Base-by-base conservation (phyloP, 2,888 invertebrate species). In the Nomada ferruginata region DNA sequence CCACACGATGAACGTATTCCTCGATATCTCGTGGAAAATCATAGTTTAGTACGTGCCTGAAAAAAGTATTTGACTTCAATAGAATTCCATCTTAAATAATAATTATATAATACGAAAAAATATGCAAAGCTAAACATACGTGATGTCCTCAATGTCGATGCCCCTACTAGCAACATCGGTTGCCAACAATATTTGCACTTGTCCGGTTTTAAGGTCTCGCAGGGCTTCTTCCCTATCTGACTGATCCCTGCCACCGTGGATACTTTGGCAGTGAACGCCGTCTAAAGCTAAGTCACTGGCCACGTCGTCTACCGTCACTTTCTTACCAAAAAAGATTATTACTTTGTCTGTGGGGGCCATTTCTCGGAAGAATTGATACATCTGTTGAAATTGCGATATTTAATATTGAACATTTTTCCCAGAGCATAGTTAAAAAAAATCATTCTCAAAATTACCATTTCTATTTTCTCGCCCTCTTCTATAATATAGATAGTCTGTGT, bases 121-220 rank as follows among this genome's bases (percentile, higher is more conserved):
- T 11, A 52, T 42, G 9, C 10, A 15, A 18, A 65, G 63, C 65
- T 52, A 63, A 55, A 93, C 94, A 91, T 93, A 97, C 94, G 97
- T 97, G 13, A 98, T 95, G 91, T 98, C 97, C 90, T 97, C 96
- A 71, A 98, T 98, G 92, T 99, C 99, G 71, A 99, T 96, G 1
- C 99, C 99, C 85, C 99, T 95, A 7, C 98, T 98, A 3, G 98
- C 99, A 0, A 99, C 97, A 95, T 99, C 99, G 0, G 99, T 99
- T 0, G 99, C 99, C 70, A 99, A 96, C 36, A 99, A 95, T 86
- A 99, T 97, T 82, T 95, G 96, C 0, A 97, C 97, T 1, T 95
- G 94, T 0, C 98, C 98, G 74, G 95, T 95, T 84, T 97, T 96
- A 89, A 99, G 96, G 89, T 98, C 98, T 29, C 95, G 95, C 10